Evolutionary conservation across 2,888 invertebrate species (phyloP).

Genomic region (Sphaerophoria rueppellii): DNA sequence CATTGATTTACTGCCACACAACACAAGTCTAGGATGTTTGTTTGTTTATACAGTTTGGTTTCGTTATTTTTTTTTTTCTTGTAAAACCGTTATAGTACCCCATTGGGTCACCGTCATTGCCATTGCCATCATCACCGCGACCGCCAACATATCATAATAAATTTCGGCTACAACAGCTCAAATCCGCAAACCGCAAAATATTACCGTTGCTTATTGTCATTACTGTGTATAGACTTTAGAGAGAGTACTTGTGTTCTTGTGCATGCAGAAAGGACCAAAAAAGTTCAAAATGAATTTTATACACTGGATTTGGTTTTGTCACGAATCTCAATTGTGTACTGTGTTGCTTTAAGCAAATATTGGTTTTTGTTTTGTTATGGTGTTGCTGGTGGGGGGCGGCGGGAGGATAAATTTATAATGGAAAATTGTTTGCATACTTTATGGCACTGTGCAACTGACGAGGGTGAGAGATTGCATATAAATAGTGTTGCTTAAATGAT

Average conservation of each 20-base stretch:
- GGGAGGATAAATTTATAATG: conserved; percentile 48
- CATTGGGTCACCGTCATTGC: conserved; percentile 9
- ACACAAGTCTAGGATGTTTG: conserved; percentile 18
- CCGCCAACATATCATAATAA: background rate
- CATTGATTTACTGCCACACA: conserved; percentile 51
- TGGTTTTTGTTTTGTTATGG: conserved; percentile 40
- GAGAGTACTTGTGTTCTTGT: background rate
- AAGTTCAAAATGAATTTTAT: conserved; percentile 24
- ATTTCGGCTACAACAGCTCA: background rate
- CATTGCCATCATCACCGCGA: background rate
- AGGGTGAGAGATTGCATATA: background rate
- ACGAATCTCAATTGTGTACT: conserved; percentile 22
- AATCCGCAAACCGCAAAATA: conserved; percentile 15
- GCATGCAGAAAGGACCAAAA: conserved; percentile 2
- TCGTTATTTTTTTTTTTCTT: too few species aligned
- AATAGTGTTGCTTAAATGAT: background rate
- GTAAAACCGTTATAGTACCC: background rate
- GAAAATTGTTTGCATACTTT: conserved; percentile 30
- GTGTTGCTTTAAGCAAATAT: conserved; percentile 43
- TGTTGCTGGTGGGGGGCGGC: conserved; percentile 12
- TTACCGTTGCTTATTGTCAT: background rate
- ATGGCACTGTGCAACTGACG: background rate
- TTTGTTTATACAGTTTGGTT: too few species aligned
- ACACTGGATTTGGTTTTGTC: conserved; percentile 43
- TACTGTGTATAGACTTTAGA: background rate